Evolutionary conservation across 2,113 vertebrate genomes (phyloP).

Genomic region (Anolis sagrei): DNA sequence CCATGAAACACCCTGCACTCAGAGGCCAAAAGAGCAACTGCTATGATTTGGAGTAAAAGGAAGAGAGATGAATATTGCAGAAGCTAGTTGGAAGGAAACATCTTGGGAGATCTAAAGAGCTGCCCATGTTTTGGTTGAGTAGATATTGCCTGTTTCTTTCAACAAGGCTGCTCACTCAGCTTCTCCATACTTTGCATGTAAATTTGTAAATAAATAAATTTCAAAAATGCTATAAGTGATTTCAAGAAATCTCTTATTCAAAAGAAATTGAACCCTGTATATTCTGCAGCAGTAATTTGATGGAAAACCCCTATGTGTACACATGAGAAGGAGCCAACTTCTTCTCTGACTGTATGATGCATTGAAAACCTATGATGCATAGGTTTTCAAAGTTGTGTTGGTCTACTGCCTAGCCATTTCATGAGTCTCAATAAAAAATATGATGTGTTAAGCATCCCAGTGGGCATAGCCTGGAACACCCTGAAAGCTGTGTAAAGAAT

Average conservation of each 20-base stretch:
- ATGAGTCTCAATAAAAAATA: not conserved
- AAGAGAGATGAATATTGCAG: not conserved
- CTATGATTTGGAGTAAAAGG: not conserved
- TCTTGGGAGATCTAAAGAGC: not conserved
- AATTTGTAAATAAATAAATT: not conserved
- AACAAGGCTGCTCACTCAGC: not conserved
- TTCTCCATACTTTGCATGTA: not conserved
- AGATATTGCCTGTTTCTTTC: not conserved
- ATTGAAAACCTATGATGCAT: not conserved
- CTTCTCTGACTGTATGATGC: not conserved
- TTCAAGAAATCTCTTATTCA: not conserved
- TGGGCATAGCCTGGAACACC: not conserved
- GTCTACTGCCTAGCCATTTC: not conserved
- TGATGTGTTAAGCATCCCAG: not conserved
- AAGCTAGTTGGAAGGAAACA: not conserved
- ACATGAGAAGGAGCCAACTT: not conserved
- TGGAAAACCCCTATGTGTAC: not conserved
- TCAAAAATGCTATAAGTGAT: not conserved
- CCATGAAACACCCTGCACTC: not conserved
- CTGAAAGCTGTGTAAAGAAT: not conserved
- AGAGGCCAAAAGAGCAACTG: not conserved
- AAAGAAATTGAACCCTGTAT: not conserved
- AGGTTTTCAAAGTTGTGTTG: not conserved
- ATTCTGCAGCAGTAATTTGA: not conserved
- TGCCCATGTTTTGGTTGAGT: not conserved